These are phyloP conservation scores for Lithobates sylvaticus DNA, from an alignment of 2,797 vertebrate species.

Conservation along the genomic window DNA sequence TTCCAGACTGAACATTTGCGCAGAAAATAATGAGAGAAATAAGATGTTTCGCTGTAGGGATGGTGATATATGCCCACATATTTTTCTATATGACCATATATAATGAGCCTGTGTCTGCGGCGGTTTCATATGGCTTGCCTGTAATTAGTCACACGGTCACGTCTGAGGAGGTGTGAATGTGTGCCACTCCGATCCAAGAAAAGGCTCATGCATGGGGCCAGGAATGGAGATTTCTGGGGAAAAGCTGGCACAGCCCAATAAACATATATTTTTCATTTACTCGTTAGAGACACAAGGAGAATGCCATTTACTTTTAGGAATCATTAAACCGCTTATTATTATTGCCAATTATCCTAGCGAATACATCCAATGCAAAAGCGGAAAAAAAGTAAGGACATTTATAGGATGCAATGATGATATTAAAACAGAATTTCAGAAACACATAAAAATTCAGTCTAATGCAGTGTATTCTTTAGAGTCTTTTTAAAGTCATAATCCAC, in stretches of 20 bases:
- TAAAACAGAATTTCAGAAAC: too few species aligned
- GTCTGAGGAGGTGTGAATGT: slow-evolving; percentile 45
- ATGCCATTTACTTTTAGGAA: not conserved
- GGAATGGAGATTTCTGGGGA: slow-evolving; percentile 13
- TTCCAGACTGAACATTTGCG: slow-evolving; percentile 55
- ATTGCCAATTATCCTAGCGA: too few species aligned
- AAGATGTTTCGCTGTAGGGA: slow-evolving; percentile 34
- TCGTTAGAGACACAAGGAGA: not conserved
- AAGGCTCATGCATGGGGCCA: slow-evolving; percentile 3
- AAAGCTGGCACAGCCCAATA: not conserved
- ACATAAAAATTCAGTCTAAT: too few species aligned
- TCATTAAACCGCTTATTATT: not conserved
- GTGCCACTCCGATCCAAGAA: slow-evolving; percentile 35
- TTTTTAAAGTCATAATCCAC: too few species aligned
- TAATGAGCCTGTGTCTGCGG: slow-evolving; percentile 41
- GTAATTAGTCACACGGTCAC: slow-evolving; percentile 43
- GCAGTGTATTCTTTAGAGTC: too few species aligned
- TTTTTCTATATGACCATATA: slow-evolving; percentile 50
- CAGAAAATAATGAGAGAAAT: slow-evolving; percentile 53
- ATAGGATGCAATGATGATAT: too few species aligned
- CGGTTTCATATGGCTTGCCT: slow-evolving; percentile 21
- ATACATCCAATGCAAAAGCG: too few species aligned
- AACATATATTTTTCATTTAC: not conserved
- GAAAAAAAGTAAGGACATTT: too few species aligned
- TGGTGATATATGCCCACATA: slow-evolving; percentile 44